Percentiles rank a stretch among this genome's conserved stretches.
phyloP scores from a whole-genome alignment of 2,113 vertebrate species.

The Leiothrix lutea region DNA sequence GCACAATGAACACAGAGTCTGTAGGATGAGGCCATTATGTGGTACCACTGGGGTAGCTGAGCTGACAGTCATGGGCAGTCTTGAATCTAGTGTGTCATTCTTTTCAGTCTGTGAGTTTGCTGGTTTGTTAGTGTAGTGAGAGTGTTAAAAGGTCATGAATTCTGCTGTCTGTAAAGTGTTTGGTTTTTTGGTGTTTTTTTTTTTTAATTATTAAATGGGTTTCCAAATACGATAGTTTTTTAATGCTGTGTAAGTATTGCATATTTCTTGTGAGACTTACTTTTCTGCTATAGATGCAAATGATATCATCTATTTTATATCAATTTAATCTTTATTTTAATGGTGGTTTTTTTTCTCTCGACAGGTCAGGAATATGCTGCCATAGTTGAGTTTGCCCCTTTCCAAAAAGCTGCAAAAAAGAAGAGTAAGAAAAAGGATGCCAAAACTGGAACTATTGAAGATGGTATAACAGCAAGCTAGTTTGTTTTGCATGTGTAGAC shows the following conservation, averaged over 20 bases:
- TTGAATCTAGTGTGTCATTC: not conserved
- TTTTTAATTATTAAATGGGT: not conserved
- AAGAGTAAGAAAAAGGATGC: conserved; percentile 95
- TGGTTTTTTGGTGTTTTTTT: too few relatives aligned
- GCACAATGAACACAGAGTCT: accelerated
- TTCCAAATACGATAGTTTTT: not conserved
- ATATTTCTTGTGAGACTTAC: not conserved
- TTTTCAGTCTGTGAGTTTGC: not conserved
- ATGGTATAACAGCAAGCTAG: conserved; percentile 76
- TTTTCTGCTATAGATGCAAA: not conserved
- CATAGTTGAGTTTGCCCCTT: conserved; percentile 97
- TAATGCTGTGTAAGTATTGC: not conserved
- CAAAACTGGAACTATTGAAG: conserved; percentile 93
- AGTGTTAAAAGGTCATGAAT: not conserved
- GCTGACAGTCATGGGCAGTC: not conserved
- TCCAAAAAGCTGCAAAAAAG: conserved; percentile 98
- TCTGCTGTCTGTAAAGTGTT: not conserved
- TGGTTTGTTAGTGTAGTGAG: not conserved
- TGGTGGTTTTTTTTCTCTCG: not conserved
- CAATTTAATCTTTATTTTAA: not conserved
- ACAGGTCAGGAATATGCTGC: conserved; percentile 96
- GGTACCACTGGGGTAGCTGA: not conserved
- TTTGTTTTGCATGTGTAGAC: not conserved
- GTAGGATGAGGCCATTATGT: accelerated
- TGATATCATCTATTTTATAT: not conserved